phyloP scores from a whole-genome alignment of 2,888 invertebrate species.

The Molanna angustata region DNA sequence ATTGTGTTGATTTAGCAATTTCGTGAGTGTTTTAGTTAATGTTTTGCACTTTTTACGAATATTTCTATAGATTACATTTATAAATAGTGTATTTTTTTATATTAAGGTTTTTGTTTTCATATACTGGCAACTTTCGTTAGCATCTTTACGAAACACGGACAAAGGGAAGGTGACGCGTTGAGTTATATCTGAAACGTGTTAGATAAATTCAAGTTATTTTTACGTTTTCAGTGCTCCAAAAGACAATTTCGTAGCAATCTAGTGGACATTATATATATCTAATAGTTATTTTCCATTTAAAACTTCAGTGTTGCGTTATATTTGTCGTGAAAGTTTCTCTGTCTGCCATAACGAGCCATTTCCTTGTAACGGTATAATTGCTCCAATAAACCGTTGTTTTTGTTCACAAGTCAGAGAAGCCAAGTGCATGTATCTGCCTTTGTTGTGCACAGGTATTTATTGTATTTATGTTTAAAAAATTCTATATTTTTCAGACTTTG shows the following conservation, averaged over 20 bases:
- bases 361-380: conserved; percentile 53
- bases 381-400: conserved; percentile 51
- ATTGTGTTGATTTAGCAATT: no score
- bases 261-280: conserved; percentile 10
- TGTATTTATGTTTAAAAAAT: background rate
- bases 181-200: conserved; percentile 21
- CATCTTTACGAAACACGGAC: conserved; percentile 22
- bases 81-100: no score
- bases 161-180: conserved; percentile 32
- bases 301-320: conserved; percentile 10
- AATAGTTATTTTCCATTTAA: conserved; percentile 9
- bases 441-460: conserved; percentile 52
- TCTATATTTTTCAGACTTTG: no score
- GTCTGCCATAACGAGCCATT: conserved; percentile 48
- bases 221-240: conserved; percentile 7
- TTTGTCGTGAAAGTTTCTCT: conserved; percentile 35
- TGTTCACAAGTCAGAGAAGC: conserved; percentile 52
- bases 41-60: no score
- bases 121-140: conserved; percentile 4
- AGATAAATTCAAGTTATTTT: conserved; percentile 22
- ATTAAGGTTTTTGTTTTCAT: conserved; percentile 2
- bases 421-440: conserved; percentile 59
- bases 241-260: conserved; percentile 11
- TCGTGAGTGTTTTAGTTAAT: no score
- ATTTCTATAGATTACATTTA: no score